These are phyloP conservation scores for Caenorhabditis sp. DNA, from an alignment of 2,888 invertebrate species.

Conservation along the genomic window DNA sequence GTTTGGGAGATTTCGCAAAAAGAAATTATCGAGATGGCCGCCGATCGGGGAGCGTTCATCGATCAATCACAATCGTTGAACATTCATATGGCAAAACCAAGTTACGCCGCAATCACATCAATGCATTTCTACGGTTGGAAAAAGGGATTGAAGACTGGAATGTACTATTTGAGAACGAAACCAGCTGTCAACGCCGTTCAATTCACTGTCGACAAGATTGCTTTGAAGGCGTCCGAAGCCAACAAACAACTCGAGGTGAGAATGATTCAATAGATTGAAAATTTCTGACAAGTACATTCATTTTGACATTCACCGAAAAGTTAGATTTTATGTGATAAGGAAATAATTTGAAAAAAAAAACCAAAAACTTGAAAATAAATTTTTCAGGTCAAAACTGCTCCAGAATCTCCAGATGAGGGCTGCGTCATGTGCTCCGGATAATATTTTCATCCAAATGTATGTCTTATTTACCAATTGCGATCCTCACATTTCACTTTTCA, in stretches of 20 bases:
- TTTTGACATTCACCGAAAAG: too few species aligned
- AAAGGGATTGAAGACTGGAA: conserved; percentile 92
- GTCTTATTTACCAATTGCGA: conserved; percentile 1
- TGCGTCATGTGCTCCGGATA: conserved; percentile 68
- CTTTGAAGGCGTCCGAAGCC: conserved; percentile 40
- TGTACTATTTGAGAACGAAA: conserved; percentile 96
- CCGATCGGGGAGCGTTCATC: conserved; percentile 87
- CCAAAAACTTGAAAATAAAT: neutral
- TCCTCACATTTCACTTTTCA: neutral
- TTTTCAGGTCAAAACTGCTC: conserved; percentile 11
- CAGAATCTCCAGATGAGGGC: conserved; percentile 54
- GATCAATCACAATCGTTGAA: conserved; percentile 99
- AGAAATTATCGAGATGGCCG: conserved; percentile 77
- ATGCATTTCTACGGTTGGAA: conserved; percentile 90
- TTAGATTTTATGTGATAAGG: too few species aligned
- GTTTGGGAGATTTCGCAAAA: conserved; percentile 80
- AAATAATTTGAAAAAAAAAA: conserved; percentile 1
- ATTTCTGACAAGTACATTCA: too few species aligned
- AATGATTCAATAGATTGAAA: too few species aligned
- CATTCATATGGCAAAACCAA: conserved; percentile 93
- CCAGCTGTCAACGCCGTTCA: conserved; percentile 95
- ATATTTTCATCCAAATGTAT: conserved; percentile 16
- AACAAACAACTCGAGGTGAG: conserved; percentile 19
- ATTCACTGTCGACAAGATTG: conserved; percentile 92
- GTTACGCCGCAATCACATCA: conserved; percentile 89